phyloP scores from a whole-genome alignment of 1,140 invertebrate species.

The Drosophila burlai region DNA sequence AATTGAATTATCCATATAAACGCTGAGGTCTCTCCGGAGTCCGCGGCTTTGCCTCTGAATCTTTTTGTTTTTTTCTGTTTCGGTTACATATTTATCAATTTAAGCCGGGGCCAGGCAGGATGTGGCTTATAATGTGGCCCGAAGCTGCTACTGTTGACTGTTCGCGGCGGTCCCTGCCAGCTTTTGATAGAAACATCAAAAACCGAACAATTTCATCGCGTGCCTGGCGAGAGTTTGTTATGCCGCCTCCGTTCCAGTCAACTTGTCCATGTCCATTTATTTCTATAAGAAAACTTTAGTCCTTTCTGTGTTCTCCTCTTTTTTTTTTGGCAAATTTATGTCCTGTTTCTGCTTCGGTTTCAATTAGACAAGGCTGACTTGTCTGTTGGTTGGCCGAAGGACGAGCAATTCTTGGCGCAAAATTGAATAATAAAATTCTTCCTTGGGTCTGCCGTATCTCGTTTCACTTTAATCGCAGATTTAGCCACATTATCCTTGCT shows the following conservation, averaged over 20 bases:
- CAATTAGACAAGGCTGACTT: constrained; percentile 56
- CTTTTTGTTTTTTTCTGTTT: constrained; percentile 19
- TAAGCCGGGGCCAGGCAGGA: constrained; percentile 66
- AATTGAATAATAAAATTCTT: constrained; percentile 30
- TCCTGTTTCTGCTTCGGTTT: constrained; percentile 39
- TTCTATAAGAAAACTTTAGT: constrained; percentile 47
- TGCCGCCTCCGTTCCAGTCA: constrained; percentile 58
- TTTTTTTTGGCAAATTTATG: constrained; percentile 58
- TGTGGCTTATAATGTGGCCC: constrained; percentile 78
- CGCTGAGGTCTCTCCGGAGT: constrained; percentile 62
- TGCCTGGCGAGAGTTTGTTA: constrained; percentile 77
- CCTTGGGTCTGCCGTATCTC: constrained; percentile 3
- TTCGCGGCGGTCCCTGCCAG: constrained; percentile 25
- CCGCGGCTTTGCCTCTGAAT: constrained; percentile 17
- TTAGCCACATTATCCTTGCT: constrained; percentile 16
- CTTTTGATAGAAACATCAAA: constrained; percentile 76
- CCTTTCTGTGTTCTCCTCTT: constrained; percentile 1
- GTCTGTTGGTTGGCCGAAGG: constrained; percentile 34
- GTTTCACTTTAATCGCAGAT: constrained; percentile 31
- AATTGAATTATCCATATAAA: constrained; percentile 83
- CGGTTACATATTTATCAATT: constrained; percentile 77
- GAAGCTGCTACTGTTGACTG: constrained; percentile 20
- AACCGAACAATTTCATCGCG: constrained; percentile 71
- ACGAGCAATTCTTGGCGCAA: constrained; percentile 16
- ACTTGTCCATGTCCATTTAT: constrained; percentile 66